phyloP scores from a whole-genome alignment of 1,140 invertebrate species.

The Microplitis mediator region DNA sequence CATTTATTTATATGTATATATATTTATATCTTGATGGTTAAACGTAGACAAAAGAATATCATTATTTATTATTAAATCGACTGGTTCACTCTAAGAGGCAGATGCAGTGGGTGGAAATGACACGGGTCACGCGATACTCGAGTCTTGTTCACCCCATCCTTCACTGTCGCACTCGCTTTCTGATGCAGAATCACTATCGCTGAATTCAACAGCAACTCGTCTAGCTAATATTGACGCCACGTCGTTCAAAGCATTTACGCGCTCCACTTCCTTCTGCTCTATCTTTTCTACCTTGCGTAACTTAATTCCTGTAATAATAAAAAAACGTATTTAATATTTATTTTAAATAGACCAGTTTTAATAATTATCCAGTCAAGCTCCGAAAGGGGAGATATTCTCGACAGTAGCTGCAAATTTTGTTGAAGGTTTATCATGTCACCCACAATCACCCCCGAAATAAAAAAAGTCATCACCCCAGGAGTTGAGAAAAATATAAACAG shows the following conservation, averaged over 20 bases:
- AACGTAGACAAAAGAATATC: neutral
- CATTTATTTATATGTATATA: neutral
- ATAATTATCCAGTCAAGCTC: too few species aligned
- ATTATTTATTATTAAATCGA: neutral
- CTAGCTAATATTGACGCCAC: slow-evolving; percentile 94
- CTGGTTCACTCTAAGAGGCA: slow-evolving; percentile 44
- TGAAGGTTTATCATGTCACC: too few species aligned
- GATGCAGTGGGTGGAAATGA: slow-evolving; percentile 46
- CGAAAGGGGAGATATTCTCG: neutral
- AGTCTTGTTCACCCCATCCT: slow-evolving; percentile 73
- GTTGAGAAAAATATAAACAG: too few species aligned
- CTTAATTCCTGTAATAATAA: slow-evolving; percentile 76
- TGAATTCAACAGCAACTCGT: slow-evolving; percentile 92
- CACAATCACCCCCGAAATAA: too few species aligned
- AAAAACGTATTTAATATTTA: neutral
- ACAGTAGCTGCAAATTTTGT: too few species aligned
- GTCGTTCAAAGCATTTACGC: slow-evolving; percentile 81
- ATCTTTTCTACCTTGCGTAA: slow-evolving; percentile 91
- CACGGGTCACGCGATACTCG: slow-evolving; percentile 64
- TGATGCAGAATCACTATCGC: slow-evolving; percentile 87
- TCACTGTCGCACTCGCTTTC: slow-evolving; percentile 76
- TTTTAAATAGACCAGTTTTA: too few species aligned
- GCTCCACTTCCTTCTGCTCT: slow-evolving; percentile 79
- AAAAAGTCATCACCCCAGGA: too few species aligned
- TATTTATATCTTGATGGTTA: neutral